Percentiles rank a stretch among this genome's conserved stretches.
Conservation (phyloP, 2,888 invertebrate species). For the Synanthedon myopaeformis region DNA sequence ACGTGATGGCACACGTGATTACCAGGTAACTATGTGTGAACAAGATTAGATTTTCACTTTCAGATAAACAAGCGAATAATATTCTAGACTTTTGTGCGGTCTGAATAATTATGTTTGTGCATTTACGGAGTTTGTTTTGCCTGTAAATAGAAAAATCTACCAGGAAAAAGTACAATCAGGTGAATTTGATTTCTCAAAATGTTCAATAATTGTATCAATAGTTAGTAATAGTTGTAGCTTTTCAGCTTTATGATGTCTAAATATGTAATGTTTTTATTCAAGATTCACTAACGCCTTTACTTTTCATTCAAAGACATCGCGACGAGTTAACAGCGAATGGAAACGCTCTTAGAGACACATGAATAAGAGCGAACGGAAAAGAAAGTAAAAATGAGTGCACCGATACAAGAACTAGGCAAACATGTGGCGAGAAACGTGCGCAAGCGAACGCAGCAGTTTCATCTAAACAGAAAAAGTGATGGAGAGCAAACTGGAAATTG, state of each 20-base stretch:
- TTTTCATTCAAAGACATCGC: conserved; percentile 21
- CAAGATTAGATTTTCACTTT: conserved; percentile 55
- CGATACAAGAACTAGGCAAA: conserved; percentile 59
- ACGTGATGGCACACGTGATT: conserved; percentile 21
- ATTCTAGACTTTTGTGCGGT: too few species aligned
- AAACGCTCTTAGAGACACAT: conserved; percentile 32
- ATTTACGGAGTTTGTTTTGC: too few species aligned
- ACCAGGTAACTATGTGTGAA: conserved; percentile 25
- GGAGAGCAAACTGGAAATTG: conserved; percentile 46
- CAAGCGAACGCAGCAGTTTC: conserved; percentile 42
- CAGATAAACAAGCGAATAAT: conserved; percentile 23
- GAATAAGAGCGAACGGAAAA: conserved; percentile 64
- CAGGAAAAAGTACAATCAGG: too few species aligned
- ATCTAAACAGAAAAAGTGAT: conserved; percentile 58
- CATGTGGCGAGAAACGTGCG: conserved; percentile 49
- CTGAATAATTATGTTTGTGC: too few species aligned
- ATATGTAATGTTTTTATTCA: conserved; percentile 6
- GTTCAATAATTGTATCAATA: too few species aligned
- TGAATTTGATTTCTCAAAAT: too few species aligned
- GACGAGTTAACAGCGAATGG: conserved; percentile 11
- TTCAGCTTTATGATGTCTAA: too few species aligned
- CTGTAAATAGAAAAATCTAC: too few species aligned
- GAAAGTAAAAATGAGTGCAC: conserved; percentile 69
- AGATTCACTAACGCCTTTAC: conserved; percentile 25
- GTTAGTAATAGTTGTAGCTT: too few species aligned